These are phyloP conservation scores for Lochmaea crataegi DNA, from an alignment of 2,888 invertebrate species.

Conservation along the genomic window DNA sequence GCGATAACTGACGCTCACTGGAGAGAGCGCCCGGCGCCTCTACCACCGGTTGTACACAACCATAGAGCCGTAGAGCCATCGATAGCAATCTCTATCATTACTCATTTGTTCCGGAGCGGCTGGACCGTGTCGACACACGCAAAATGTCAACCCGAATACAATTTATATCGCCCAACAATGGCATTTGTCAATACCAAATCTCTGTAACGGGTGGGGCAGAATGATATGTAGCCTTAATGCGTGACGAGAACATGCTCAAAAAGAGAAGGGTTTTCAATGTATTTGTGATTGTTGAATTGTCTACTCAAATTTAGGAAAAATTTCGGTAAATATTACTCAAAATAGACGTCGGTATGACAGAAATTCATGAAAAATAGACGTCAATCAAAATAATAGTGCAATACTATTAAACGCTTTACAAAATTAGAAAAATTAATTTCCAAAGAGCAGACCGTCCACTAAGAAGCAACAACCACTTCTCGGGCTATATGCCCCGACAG, in stretches of 20 bases:
- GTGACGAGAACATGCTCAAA: slow-evolving; percentile 52
- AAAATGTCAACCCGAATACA: slow-evolving; percentile 59
- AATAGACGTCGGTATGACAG: not conserved
- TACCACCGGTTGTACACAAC: slow-evolving; percentile 15
- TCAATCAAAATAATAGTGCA: no score
- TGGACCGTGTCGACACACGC: slow-evolving; percentile 63
- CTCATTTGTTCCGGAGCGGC: slow-evolving; percentile 61
- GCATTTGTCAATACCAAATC: slow-evolving; percentile 64
- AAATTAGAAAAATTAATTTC: no score
- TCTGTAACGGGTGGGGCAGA: slow-evolving; percentile 55
- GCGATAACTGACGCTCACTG: slow-evolving; percentile 29
- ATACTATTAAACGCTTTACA: no score
- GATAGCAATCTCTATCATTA: slow-evolving; percentile 56
- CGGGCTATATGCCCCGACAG: no score
- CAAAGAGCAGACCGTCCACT: no score
- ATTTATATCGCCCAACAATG: slow-evolving; percentile 62
- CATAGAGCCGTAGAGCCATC: slow-evolving; percentile 36
- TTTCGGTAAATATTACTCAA: no score
- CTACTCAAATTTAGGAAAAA: slow-evolving; percentile 4
- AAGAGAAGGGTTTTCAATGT: slow-evolving; percentile 29
- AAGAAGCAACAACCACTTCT: no score
- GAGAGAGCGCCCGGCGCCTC: slow-evolving; percentile 21
- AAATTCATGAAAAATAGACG: not conserved
- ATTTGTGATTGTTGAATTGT: slow-evolving; percentile 20
- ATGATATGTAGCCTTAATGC: slow-evolving; percentile 56